Percentiles rank a stretch among this genome's conserved stretches.
These are phyloP conservation scores for Scaptodrosophila lebanonensis DNA, from an alignment of 1,140 invertebrate species.

Conservation along the genomic window DNA sequence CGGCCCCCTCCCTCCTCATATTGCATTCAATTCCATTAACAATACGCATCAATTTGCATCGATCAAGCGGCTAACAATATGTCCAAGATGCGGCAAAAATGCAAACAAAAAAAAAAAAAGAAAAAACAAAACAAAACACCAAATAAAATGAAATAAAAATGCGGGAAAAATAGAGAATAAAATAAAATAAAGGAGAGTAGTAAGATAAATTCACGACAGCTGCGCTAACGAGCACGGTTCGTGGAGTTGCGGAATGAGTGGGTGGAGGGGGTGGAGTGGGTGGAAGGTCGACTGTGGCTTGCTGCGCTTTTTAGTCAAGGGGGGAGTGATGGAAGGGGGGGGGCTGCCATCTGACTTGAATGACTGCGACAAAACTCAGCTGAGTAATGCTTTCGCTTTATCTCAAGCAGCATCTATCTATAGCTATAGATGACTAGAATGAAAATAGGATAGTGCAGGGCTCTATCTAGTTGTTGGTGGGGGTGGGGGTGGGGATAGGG, in stretches of 20 bases:
- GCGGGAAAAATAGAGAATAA: constrained; percentile 59
- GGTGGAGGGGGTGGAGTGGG: not conserved
- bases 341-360: too few species aligned
- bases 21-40: constrained; percentile 50
- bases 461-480: too few species aligned
- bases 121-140: constrained; percentile 7
- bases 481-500: constrained; percentile 5
- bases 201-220: constrained; percentile 36
- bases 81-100: constrained; percentile 56
- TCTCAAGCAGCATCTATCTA: constrained; percentile 6
- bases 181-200: too few species aligned
- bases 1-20: too few species aligned
- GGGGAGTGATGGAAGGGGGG: too few species aligned
- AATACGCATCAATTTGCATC: constrained; percentile 75
- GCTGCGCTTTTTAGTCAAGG: constrained; percentile 38
- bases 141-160: constrained; percentile 26
- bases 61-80: constrained; percentile 68
- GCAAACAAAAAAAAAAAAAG: constrained; percentile 23
- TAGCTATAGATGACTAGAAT: too few species aligned
- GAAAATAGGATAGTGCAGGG: too few species aligned
- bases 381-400: constrained; percentile 60
- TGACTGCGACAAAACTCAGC: constrained; percentile 28
- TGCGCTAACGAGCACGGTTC: constrained; percentile 58
- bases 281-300: not conserved
- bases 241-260: constrained; percentile 1